A percentile compares a stretch with the other conserved stretches of the same genome.
phyloP scores from a whole-genome alignment of 2,113 vertebrate genomes.

The Diadophis punctatus region DNA sequence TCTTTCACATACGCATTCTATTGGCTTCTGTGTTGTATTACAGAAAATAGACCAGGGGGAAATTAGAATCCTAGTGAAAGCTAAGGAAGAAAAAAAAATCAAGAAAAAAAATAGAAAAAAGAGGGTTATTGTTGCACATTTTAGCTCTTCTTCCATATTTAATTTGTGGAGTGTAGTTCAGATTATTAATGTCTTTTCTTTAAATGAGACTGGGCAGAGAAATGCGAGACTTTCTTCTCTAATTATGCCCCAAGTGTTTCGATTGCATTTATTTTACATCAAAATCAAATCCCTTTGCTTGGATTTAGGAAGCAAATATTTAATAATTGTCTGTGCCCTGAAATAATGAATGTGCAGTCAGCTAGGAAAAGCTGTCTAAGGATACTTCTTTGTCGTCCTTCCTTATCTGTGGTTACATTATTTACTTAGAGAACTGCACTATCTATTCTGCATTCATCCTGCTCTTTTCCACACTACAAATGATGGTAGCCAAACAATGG shows the following conservation, averaged over 20 bases:
- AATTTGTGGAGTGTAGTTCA: slow-evolving; percentile 43
- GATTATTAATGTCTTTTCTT: slow-evolving; percentile 11
- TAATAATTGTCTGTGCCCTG: slow-evolving; percentile 16
- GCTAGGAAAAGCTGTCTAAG: slow-evolving; percentile 3
- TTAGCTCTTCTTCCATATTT: slow-evolving; percentile 41
- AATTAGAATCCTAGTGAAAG: slow-evolving; percentile 57
- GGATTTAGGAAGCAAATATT: slow-evolving; percentile 34
- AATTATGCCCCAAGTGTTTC: slow-evolving; percentile 50
- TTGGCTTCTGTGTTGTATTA: slow-evolving; percentile 33
- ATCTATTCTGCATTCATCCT: not conserved
- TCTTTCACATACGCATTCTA: slow-evolving; percentile 28
- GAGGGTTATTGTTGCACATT: slow-evolving; percentile 32
- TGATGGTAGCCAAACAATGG: not conserved
- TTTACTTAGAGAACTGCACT: not conserved
- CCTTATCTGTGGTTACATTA: slow-evolving; percentile 2
- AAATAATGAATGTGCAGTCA: slow-evolving; percentile 29
- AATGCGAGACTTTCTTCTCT: slow-evolving; percentile 29
- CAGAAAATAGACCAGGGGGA: slow-evolving; percentile 56
- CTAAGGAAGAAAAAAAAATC: slow-evolving; percentile 11
- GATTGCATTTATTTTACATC: slow-evolving; percentile 38
- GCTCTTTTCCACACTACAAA: not conserved
- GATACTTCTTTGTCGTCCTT: not conserved
- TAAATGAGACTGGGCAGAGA: slow-evolving; percentile 8
- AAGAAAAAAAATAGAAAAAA: slow-evolving; percentile 48
- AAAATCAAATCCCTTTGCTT: slow-evolving; percentile 35